Conservation (phyloP, 2,797 vertebrate species). For the Neoniphon sammara region DNA sequence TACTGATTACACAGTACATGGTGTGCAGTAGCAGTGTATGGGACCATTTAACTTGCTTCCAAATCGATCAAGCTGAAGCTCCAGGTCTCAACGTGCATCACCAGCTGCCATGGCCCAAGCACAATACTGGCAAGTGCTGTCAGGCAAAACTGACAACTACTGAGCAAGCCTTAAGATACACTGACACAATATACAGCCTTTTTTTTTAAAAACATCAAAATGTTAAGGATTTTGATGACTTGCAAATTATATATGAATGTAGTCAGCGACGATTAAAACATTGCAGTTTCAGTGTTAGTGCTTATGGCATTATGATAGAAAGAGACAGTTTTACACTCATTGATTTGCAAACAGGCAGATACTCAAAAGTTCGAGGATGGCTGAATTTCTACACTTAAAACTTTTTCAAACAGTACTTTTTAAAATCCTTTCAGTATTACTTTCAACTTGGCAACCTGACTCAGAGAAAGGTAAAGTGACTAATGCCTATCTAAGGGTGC, state of each 20-base stretch:
- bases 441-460: slow-evolving; percentile 25
- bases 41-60: slow-evolving; percentile 39
- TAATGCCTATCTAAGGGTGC: slow-evolving; percentile 38
- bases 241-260: no score
- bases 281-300: no score
- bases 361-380: no score
- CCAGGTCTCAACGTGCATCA: slow-evolving; percentile 11
- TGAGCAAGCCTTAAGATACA: not conserved
- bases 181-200: not conserved
- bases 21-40: slow-evolving; percentile 17
- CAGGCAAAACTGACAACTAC: not conserved
- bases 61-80: slow-evolving; percentile 28
- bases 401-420: no score
- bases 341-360: no score
- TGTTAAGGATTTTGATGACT: no score
- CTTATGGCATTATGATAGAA: not conserved
- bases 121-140: not conserved
- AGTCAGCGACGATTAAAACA: no score
- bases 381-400: no score
- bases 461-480: slow-evolving; percentile 33
- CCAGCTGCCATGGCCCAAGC: slow-evolving; percentile 8
- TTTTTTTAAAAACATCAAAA: slow-evolving; percentile 4
- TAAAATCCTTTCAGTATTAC: not conserved
- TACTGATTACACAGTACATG: slow-evolving; percentile 5
- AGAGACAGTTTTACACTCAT: not conserved